Evolutionary conservation across 2,797 vertebrate genomes (phyloP).

Genomic region (Ataeniobius toweri): DNA sequence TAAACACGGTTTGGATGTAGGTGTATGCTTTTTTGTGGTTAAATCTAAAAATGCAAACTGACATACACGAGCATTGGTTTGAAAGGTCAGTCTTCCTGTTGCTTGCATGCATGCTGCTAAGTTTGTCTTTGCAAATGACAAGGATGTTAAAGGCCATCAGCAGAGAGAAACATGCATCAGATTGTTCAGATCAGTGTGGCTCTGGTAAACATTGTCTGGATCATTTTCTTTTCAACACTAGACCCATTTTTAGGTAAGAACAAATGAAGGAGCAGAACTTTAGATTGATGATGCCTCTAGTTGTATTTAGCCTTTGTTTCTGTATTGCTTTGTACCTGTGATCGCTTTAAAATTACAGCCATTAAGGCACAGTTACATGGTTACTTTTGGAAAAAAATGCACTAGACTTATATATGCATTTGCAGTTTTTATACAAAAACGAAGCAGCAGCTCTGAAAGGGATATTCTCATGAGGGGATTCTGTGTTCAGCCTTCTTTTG

Average conservation of each 20-base stretch:
- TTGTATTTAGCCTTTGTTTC: background rate
- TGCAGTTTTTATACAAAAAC: background rate
- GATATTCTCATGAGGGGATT: background rate
- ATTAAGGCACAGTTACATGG: background rate
- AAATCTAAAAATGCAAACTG: background rate
- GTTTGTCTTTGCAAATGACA: background rate
- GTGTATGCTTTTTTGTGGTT: background rate
- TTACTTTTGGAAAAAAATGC: background rate
- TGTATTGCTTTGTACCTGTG: background rate
- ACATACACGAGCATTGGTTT: background rate
- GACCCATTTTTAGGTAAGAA: background rate
- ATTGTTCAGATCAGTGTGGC: background rate
- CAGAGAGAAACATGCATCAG: background rate
- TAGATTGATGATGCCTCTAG: background rate
- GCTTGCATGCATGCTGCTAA: background rate
- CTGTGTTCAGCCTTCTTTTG: background rate
- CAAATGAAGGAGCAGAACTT: background rate
- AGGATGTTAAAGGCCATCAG: background rate
- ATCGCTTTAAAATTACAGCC: background rate
- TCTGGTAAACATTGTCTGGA: background rate
- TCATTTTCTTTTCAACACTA: background rate
- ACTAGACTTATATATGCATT: background rate
- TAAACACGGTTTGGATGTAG: background rate
- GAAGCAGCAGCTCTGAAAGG: background rate
- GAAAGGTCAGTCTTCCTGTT: background rate